Conservation (phyloP, 1,140 invertebrate species). For the Ridgeia piscesae region DNA sequence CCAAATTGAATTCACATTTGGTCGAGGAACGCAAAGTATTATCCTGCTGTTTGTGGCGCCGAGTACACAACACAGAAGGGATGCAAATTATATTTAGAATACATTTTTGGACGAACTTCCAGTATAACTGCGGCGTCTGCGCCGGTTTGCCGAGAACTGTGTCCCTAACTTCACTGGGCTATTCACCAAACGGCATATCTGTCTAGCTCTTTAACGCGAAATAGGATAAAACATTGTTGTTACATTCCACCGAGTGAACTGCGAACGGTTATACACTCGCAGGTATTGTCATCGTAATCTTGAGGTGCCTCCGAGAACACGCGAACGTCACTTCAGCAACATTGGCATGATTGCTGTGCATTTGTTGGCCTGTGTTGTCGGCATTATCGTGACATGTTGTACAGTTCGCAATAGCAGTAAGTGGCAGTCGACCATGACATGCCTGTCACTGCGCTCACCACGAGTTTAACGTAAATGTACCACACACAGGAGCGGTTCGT, state of each 20-base stretch:
- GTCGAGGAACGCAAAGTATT: background rate
- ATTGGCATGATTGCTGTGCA: background rate
- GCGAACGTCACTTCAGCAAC: background rate
- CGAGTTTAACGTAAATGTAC: too few species aligned
- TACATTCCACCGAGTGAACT: background rate
- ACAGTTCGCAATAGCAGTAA: background rate
- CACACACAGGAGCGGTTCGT: too few species aligned
- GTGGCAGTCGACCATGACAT: background rate
- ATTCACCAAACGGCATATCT: background rate
- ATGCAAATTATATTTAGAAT: background rate
- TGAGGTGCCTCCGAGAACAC: background rate
- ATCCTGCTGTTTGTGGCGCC: background rate
- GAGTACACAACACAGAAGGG: background rate
- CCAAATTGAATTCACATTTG: background rate
- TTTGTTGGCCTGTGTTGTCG: background rate
- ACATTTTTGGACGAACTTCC: background rate
- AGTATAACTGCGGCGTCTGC: background rate
- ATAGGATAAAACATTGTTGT: background rate
- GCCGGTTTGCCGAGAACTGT: background rate
- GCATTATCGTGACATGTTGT: background rate
- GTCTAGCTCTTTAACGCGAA: background rate
- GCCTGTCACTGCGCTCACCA: too few species aligned
- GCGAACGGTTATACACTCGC: background rate
- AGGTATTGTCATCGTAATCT: background rate
- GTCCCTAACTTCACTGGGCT: background rate